phyloP scores from a whole-genome alignment of 2,888 invertebrate species.

The Theretra japonica region DNA sequence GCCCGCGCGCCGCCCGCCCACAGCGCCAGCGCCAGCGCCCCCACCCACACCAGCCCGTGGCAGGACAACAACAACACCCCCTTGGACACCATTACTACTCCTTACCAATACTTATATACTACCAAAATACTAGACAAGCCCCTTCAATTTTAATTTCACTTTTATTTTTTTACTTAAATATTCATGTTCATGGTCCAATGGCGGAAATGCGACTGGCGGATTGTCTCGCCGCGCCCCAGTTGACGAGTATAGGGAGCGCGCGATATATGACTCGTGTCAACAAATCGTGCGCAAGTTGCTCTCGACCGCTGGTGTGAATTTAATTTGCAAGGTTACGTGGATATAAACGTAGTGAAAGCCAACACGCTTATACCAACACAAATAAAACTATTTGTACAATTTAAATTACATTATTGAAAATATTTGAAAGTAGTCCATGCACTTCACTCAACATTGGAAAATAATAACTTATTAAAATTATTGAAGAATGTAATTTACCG shows the following conservation, averaged over 20 bases:
- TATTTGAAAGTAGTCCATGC: constrained; percentile 11
- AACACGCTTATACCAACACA: not conserved
- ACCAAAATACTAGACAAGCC: constrained; percentile 21
- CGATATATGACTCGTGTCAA: constrained; percentile 75
- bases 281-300: constrained; percentile 60
- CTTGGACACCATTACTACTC: constrained; percentile 59
- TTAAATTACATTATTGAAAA: constrained; percentile 5
- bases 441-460: not conserved
- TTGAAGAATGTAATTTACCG: too few species aligned
- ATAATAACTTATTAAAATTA: too few species aligned
- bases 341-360: constrained; percentile 57
- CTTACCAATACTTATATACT: constrained; percentile 27
- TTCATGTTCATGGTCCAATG: constrained; percentile 58
- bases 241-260: constrained; percentile 69
- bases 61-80: constrained; percentile 61
- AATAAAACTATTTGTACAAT: constrained; percentile 17
- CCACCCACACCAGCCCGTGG: constrained; percentile 66
- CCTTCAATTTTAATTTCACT: constrained; percentile 40
- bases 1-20: constrained; percentile 71
- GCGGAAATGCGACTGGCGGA: constrained; percentile 64
- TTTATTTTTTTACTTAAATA: constrained; percentile 33
- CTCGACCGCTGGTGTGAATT: constrained; percentile 71
- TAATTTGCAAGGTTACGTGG: constrained; percentile 65
- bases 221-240: constrained; percentile 62
- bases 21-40: constrained; percentile 60